Base-by-base conservation (phyloP, 1,140 invertebrate genomes). In the Propsilocerus akamusi region DNA sequence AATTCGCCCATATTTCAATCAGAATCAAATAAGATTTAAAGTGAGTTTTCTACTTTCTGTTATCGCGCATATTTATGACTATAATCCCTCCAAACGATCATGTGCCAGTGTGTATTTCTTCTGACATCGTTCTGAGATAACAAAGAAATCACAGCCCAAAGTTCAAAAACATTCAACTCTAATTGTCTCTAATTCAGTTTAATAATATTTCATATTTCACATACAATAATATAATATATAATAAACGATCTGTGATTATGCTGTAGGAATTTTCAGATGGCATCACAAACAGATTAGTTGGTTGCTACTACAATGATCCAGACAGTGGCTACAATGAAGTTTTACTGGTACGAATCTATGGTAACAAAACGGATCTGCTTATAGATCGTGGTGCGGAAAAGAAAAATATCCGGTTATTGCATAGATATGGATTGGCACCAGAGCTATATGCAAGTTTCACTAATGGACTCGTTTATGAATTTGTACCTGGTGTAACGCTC, bases 381-480 rank as follows among this genome's bases (percentile, higher is more conserved):
- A 95, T 97, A 59, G 86, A 97, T 69, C 72, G 93, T 58, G 76
- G 82, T 59, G 77, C 78, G 52, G 91, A 95, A 70, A 79, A 78
- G 37, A 73, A 82, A 65, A 80, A 79, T 59, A 77, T 80, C 54
- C 67, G 71, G 54, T 59, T 81, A 56, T 68, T 94, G 54, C 77
- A 83, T 59, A 72, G 74, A 57, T 73, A 76, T 54, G 85, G 83
- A 11, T 75, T 87, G 54, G 87, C 88, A 54, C 85, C 92, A 49
- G 74, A 78, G 48, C 68, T 98, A 28, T 93, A 91, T 71, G 90
- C 87, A 34, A 80, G 82, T 24, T 98, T 98, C 69, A 75, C 80
- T 53, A 99, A 99, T 73, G 96, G 95, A 22, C 71, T 98, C 52
- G 84, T 80, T 17, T 99, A 97, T 67, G 81, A 92, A 68, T 99